Evolutionary conservation across 2,113 vertebrate genomes (phyloP).

Genomic region (Pelecanus crispus): DNA sequence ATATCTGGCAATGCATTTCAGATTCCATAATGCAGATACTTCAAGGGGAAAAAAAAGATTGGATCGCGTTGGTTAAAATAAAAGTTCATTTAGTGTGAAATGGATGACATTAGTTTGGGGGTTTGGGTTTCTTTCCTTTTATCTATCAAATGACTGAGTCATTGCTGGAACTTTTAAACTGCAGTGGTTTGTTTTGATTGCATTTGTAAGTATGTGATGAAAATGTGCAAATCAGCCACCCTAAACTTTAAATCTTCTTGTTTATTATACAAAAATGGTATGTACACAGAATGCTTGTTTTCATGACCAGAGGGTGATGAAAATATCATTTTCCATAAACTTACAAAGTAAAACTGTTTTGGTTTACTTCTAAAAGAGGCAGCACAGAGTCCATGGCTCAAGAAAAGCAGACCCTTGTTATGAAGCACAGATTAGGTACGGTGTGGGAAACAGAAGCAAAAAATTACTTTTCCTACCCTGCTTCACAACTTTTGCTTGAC

Average conservation of each 20-base stretch:
- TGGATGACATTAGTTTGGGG: neutral
- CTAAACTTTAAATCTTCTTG: neutral
- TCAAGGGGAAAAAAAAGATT: neutral
- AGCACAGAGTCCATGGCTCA: neutral
- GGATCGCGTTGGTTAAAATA: neutral
- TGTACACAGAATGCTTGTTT: constrained; percentile 13
- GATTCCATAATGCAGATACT: neutral
- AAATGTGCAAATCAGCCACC: constrained; percentile 16
- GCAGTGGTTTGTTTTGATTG: constrained; percentile 29
- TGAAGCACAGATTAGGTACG: neutral
- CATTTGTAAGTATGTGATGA: constrained; percentile 32
- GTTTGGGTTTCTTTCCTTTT: accelerated
- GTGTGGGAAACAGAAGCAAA: neutral
- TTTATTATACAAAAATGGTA: constrained; percentile 9
- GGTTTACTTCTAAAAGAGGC: neutral
- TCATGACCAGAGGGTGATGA: too few relatives aligned
- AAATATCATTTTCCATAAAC: too few relatives aligned
- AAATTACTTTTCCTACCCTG: neutral
- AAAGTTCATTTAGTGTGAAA: neutral
- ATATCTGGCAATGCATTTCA: neutral
- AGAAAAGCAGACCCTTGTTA: neutral
- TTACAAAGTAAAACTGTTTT: neutral
- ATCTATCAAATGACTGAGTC: neutral
- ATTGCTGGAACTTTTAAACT: neutral
- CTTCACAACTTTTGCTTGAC: neutral